Percentiles rank a stretch among this genome's conserved stretches.
These are phyloP conservation scores for Athripsodes cinereus DNA, from an alignment of 2,888 invertebrate species.

Conservation along the genomic window DNA sequence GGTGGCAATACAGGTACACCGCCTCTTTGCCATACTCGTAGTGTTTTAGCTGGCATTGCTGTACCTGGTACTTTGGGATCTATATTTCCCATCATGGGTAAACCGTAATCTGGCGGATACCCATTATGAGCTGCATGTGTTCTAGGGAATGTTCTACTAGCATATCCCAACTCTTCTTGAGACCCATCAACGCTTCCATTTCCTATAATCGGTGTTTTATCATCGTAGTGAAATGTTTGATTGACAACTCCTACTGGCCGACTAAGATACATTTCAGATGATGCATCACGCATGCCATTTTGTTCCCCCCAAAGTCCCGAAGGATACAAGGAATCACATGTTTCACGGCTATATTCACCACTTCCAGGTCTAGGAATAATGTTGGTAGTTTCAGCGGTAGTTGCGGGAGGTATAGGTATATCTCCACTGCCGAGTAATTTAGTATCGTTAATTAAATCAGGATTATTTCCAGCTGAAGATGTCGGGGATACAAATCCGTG, in stretches of 20 bases:
- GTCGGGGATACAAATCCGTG: conserved; percentile 69
- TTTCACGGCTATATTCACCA: conserved; percentile 73
- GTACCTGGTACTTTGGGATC: conserved; percentile 38
- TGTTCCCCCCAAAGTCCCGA: conserved; percentile 81
- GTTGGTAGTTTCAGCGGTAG: conserved; percentile 30
- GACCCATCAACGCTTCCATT: conserved; percentile 53
- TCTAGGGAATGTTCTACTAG: conserved; percentile 57
- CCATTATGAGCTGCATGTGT: conserved; percentile 47
- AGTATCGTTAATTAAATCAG: conserved; percentile 81
- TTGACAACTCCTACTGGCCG: conserved; percentile 53
- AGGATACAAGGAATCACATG: conserved; percentile 70
- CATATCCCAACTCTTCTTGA: conserved; percentile 56
- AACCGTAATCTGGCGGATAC: conserved; percentile 73
- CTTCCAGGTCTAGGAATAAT: conserved; percentile 52
- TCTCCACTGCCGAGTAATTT: conserved; percentile 57
- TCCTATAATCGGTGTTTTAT: conserved; percentile 70
- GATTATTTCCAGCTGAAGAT: conserved; percentile 70
- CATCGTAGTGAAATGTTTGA: conserved; percentile 57
- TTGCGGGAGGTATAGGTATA: conserved; percentile 36
- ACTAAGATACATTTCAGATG: conserved; percentile 46
- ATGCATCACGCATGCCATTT: conserved; percentile 42
- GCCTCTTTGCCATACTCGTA: conserved; percentile 83
- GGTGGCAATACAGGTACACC: conserved; percentile 78
- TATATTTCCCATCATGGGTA: conserved; percentile 56
- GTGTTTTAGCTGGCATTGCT: conserved; percentile 60